Percentiles rank a stretch among this genome's conserved stretches.
phyloP scores from a whole-genome alignment of 2,797 vertebrate genomes.

The Protosalanx chinensis region DNA sequence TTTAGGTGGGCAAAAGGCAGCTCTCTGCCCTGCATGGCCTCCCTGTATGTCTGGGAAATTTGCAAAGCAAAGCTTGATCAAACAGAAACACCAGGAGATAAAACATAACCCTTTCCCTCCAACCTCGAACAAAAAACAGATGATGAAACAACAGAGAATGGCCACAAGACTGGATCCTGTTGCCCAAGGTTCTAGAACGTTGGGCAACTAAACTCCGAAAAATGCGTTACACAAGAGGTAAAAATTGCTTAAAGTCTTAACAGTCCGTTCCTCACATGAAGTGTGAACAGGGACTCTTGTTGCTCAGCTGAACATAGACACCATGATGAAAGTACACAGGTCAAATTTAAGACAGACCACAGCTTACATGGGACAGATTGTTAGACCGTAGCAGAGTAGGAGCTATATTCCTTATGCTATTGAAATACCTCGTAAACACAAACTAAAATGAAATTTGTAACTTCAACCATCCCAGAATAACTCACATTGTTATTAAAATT shows the following conservation, averaged over 20 bases:
- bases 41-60: slow-evolving; percentile 54
- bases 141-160: neutral
- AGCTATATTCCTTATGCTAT: neutral
- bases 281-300: too few relatives aligned
- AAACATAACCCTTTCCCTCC: slow-evolving; percentile 21
- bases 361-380: neutral
- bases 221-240: neutral
- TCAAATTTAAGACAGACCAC: too few relatives aligned
- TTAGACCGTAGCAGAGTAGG: neutral
- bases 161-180: neutral
- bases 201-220: too few relatives aligned
- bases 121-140: slow-evolving; percentile 34
- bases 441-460: neutral
- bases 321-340: too few relatives aligned
- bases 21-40: slow-evolving; percentile 46
- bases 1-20: slow-evolving; percentile 52
- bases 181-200: too few relatives aligned
- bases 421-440: neutral
- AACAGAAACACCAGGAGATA: slow-evolving; percentile 43
- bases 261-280: too few relatives aligned
- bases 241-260: too few relatives aligned
- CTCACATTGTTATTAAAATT: slow-evolving; percentile 9
- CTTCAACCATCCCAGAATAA: slow-evolving; percentile 30
- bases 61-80: slow-evolving; percentile 50
- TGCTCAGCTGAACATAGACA: too few relatives aligned